A percentile compares a stretch with the other conserved stretches of the same genome.
These are phyloP conservation scores for Pomatostomus ruficeps DNA, from an alignment of 2,113 vertebrate species.

Conservation along the genomic window DNA sequence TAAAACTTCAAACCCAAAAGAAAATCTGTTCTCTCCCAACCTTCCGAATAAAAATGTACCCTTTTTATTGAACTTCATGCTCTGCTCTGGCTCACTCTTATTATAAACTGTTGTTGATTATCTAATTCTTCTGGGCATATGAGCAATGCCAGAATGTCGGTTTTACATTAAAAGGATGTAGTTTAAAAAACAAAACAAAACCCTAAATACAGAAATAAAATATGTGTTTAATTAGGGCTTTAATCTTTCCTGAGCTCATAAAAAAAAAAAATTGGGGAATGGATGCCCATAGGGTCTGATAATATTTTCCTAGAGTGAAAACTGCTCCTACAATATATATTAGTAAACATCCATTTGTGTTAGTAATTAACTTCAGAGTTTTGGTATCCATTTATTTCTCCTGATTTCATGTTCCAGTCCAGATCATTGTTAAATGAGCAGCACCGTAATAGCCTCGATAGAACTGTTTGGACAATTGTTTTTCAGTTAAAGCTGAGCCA, in stretches of 20 bases:
- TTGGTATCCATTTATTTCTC: constrained; percentile 64
- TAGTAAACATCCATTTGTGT: constrained; percentile 67
- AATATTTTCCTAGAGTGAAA: constrained; percentile 69
- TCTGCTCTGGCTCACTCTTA: constrained; percentile 46
- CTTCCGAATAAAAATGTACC: not conserved
- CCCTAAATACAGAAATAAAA: constrained; percentile 74
- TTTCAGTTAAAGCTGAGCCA: not conserved
- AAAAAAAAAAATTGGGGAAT: not conserved
- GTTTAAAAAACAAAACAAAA: constrained; percentile 68
- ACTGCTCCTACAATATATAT: constrained; percentile 47
- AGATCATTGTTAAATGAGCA: constrained; percentile 50
- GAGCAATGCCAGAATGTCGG: constrained; percentile 65
- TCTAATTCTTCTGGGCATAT: constrained; percentile 69
- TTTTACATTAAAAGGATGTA: constrained; percentile 73
- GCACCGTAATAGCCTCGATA: not conserved
- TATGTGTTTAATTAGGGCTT: constrained; percentile 77
- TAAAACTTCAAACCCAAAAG: not conserved
- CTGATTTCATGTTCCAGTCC: constrained; percentile 37
- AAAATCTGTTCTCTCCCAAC: not conserved
- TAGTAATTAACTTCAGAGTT: constrained; percentile 63
- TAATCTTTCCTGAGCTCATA: constrained; percentile 68
- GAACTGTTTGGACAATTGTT: not conserved
- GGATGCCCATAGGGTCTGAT: constrained; percentile 63
- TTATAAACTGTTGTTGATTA: constrained; percentile 73
- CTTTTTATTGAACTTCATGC: constrained; percentile 38